Evolutionary conservation across 2,888 invertebrate species (phyloP), one percentile per base, ranked within the genome.

Genomic region (Nemurella pictetii): DNA sequence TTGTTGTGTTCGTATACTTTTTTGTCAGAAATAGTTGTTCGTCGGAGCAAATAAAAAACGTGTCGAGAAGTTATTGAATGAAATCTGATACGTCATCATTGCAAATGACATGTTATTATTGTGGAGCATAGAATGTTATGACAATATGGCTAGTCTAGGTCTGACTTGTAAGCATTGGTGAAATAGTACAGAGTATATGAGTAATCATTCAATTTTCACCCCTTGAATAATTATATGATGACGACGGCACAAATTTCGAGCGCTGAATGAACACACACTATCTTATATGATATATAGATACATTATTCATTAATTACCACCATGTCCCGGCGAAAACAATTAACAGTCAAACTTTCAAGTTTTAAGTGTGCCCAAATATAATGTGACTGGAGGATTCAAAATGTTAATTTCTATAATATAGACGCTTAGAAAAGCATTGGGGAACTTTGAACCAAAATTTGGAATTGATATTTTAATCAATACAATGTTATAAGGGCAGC

Each of bases 1-100:
- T 82, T 82, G 82, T 82, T 82, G 55, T 32, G 32, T 25, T 82
- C 27, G 55, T 28, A 26, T 36, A 36, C 15, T 82, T 82, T 82
- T 82, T 78, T 84, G 27, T 78, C 27, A 72, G 36, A 84, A 84
- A 84, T 84, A 80, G 78, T 80, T 84, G 84, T 84, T 84, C 84
- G 36, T 28, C 72, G 32, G n/a, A 84, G 78, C 84, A 84, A 77
- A 80, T 80, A 84, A 84, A 83, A 84, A 84, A 84, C 77, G 78
- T 55, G 78, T 80, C 32, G 73, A 84, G 78, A 84, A 78, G 26
- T 84, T 77, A 80, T 80, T 80, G 84, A 84, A 84, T 84, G 84
- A 84, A 84, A 84, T 84, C 35, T 84, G 84, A 80, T 80, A 84
- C 78, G 80, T 84, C 84, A 84, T 80, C 27, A 84, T 84, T 30